phyloP scores from a whole-genome alignment of 2,797 vertebrate species.

The Jordanella pulchra region DNA sequence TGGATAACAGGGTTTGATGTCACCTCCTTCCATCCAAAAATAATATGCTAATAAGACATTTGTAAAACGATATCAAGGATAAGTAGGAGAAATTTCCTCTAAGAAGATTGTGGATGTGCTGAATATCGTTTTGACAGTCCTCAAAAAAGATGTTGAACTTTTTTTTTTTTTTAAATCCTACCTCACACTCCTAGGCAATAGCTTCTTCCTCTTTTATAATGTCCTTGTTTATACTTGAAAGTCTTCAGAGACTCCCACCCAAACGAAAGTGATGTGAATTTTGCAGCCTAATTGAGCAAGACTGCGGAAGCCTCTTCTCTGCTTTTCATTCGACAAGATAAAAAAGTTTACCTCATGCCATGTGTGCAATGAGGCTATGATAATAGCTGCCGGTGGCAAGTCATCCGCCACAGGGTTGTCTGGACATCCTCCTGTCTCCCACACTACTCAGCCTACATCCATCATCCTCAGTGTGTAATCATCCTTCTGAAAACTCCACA shows the following conservation, averaged over 20 bases:
- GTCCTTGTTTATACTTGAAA: slow-evolving; percentile 31
- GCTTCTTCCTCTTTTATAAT: slow-evolving; percentile 33
- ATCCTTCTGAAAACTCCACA: slow-evolving; percentile 69
- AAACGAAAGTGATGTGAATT: slow-evolving; percentile 37
- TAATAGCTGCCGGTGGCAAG: slow-evolving; percentile 63
- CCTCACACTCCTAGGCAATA: slow-evolving; percentile 16
- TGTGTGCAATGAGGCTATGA: slow-evolving; percentile 79
- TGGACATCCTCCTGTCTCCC: slow-evolving; percentile 68
- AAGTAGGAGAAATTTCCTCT: slow-evolving; percentile 34
- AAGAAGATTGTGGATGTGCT: slow-evolving; percentile 31
- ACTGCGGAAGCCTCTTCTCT: slow-evolving; percentile 63
- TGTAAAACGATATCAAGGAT: slow-evolving; percentile 33
- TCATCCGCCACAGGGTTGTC: slow-evolving; percentile 61
- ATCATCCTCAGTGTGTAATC: slow-evolving; percentile 81
- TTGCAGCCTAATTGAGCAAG: slow-evolving; percentile 72
- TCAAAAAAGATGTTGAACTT: slow-evolving; percentile 31
- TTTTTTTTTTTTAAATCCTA: slow-evolving; percentile 10
- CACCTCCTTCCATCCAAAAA: slow-evolving; percentile 37
- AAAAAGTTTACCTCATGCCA: slow-evolving; percentile 63
- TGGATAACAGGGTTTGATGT: slow-evolving; percentile 51
- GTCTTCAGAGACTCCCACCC: slow-evolving; percentile 33
- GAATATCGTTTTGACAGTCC: slow-evolving; percentile 54
- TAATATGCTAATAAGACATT: slow-evolving; percentile 65
- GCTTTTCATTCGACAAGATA: slow-evolving; percentile 59
- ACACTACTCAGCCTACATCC: slow-evolving; percentile 68